These are phyloP conservation scores for Platygyra sinensis DNA, from an alignment of 64 coral and sea anemone species.

Conservation along the genomic window DNA sequence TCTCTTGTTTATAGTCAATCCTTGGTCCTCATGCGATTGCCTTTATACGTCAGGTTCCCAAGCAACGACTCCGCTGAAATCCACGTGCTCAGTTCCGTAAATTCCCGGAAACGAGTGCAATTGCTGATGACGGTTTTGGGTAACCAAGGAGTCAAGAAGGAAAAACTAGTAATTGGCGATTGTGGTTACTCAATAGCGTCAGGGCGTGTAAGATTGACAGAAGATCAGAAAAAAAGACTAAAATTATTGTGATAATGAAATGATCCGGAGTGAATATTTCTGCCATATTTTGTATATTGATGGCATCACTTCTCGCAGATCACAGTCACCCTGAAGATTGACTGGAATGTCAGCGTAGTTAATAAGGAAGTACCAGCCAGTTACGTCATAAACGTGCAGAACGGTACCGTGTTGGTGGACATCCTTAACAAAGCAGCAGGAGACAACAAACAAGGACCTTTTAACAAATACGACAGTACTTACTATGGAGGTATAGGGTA, in stretches of 20 bases:
- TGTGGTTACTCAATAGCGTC: no score
- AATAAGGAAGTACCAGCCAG: background rate
- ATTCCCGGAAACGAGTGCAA: no score
- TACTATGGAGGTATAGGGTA: background rate
- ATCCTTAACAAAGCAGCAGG: conserved; percentile 23
- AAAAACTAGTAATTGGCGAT: no score
- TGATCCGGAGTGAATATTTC: background rate
- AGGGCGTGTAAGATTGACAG: no score
- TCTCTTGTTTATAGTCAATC: background rate
- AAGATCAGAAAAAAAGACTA: no score
- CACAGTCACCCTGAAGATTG: conserved; percentile 27
- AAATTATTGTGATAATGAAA: background rate
- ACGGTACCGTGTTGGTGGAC: background rate
- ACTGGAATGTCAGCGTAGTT: background rate
- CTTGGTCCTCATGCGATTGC: background rate
- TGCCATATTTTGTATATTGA: background rate
- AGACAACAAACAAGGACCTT: background rate
- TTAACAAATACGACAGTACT: conserved; percentile 11
- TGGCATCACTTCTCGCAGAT: background rate
- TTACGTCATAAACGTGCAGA: conserved; percentile 12
- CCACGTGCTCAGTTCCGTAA: no score
- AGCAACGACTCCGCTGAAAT: no score
- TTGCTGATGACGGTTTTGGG: no score
- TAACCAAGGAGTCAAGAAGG: no score
- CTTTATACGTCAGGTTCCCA: background rate